A percentile compares a stretch with the other conserved stretches of the same genome.
These are phyloP conservation scores for Lucilia cuprina DNA, from an alignment of 1,140 invertebrate genomes.

Conservation along the genomic window DNA sequence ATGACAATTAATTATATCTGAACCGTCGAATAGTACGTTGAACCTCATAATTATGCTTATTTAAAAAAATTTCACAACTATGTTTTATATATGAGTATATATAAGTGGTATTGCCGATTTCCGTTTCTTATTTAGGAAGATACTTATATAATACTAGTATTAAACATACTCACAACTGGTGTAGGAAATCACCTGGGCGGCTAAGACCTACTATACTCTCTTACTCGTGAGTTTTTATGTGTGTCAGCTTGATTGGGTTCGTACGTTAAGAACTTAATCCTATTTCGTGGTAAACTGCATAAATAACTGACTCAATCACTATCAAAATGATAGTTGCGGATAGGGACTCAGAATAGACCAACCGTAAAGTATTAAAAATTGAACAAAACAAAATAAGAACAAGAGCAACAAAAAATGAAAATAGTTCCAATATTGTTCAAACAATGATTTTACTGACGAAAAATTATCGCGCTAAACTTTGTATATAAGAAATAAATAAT, in stretches of 20 bases:
- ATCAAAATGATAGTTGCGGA: slow-evolving; percentile 9
- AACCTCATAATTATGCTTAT: too few species aligned
- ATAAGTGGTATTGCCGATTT: too few species aligned
- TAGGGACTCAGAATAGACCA: background rate
- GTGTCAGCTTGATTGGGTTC: slow-evolving; percentile 59
- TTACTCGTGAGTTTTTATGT: background rate
- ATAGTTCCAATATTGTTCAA: background rate
- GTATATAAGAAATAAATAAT: background rate
- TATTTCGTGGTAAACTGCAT: slow-evolving; percentile 61
- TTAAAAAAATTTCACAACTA: too few species aligned
- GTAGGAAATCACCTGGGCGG: too few species aligned
- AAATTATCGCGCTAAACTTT: background rate
- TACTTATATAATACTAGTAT: too few species aligned
- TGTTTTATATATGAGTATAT: too few species aligned
- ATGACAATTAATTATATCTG: too few species aligned
- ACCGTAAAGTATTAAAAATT: slow-evolving; percentile 11
- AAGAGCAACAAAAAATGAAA: background rate
- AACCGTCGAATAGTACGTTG: too few species aligned
- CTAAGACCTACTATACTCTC: too few species aligned
- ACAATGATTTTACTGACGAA: background rate
- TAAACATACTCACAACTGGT: too few species aligned
- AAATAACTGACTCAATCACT: slow-evolving; percentile 44
- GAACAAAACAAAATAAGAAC: background rate
- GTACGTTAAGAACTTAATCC: slow-evolving; percentile 61
- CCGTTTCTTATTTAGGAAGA: too few species aligned